Conservation (phyloP, 2,113 vertebrate genomes). For the Onychostruthus taczanowskii region DNA sequence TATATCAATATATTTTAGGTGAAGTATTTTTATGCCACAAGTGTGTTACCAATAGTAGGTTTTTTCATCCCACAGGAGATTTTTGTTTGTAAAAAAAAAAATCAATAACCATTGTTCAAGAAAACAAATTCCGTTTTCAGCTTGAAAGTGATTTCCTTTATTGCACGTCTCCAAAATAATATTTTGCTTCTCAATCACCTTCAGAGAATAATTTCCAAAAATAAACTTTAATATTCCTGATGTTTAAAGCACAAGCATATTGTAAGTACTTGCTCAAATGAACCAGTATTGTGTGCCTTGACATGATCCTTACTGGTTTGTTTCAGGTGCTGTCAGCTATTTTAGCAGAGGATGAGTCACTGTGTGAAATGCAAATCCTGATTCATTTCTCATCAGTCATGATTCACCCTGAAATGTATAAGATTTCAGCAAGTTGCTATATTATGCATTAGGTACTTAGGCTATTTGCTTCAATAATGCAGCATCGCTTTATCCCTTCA, state of each 20-base stretch:
- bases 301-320: not conserved
- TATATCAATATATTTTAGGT: not conserved
- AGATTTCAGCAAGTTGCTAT: not conserved
- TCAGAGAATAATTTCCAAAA: not conserved
- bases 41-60: not conserved
- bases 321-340: not conserved
- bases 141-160: not conserved
- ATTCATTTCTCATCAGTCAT: not conserved
- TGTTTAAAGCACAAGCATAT: not conserved
- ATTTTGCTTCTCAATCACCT: not conserved
- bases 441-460: not conserved
- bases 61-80: not conserved
- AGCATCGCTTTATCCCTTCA: not conserved
- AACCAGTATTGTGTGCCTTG: not conserved
- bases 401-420: not conserved
- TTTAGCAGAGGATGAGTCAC: not conserved
- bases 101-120: not conserved
- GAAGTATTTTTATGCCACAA: not conserved
- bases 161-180: not conserved
- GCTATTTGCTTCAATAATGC: not conserved
- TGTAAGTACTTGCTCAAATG: not conserved
- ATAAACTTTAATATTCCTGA: not conserved
- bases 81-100: not conserved
- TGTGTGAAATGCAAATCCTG: not conserved
- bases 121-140: not conserved